Evolutionary conservation across 2,797 vertebrate species (phyloP), one percentile per base, ranked within the genome.

Genomic region (Pogoniulus pusillus): DNA sequence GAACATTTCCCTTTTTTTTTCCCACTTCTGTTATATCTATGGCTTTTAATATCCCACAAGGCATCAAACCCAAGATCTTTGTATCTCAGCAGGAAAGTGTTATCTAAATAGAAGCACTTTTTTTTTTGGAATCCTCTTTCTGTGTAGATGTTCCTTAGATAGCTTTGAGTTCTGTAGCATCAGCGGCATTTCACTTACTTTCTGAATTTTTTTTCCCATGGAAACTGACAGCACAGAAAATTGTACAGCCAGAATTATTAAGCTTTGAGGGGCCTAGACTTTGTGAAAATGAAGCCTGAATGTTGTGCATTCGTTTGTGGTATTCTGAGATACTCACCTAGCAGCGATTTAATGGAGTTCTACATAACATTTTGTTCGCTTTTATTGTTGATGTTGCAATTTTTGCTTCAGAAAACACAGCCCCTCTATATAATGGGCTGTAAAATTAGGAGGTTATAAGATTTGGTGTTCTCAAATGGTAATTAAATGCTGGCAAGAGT

Each of bases 401-500:
- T 82, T 90, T 72, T 73, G 10, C 43, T 93, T 91, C 45, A 73
- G 71, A 66, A 82, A 79, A 76, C 19, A 62, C 22, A 62, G 65
- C 35, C 19, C 24, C 7, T 58, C 27, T 60, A 11, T 60, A 10
- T 83, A 77, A n/a, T n/a, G 53, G 16, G 39, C 26, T 62, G 47
- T 80, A 87, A 82, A 82, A 69, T 81, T 45, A n/a, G 54, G 32
- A 10, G 1, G 78, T 77, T 65, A 18, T 53, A 74, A 81, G 29
- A 69, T 74, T 63, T 23, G 77, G 17, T 65, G n/a, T 8, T 65
- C 32, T 68, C 54, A 84, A 51, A 90, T 87, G 66, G 35, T 93
- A 92, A 90, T 93, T 87, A 82, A 83, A 43, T 94, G 24, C 54
- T 85, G 69, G 19, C 51, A 91, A 69, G 12, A 85, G 69, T 78